Evolutionary conservation across 2,113 vertebrate genomes (phyloP), one percentile per base, ranked within the genome.

Genomic region (Plectropomus leopardus): DNA sequence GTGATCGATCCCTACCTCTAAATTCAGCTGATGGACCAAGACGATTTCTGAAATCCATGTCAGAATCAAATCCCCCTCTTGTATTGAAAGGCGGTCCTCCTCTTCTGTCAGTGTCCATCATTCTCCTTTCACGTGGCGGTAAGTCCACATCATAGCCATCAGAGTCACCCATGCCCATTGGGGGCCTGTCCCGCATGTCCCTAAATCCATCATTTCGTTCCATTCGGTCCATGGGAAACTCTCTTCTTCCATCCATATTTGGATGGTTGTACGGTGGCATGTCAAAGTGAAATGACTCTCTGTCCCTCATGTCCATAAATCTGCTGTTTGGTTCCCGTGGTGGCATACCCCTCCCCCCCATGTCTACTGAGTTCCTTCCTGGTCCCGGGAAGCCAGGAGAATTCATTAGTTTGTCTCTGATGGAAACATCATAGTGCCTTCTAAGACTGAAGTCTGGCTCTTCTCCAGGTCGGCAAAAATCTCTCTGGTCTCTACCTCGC

Each of bases 21-120:
- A 93, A 94, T 82, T 98, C 96, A 88, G 89, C 30, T 2, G 94
- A 75, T 58, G 95, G 93, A 81, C 94, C 95, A 51, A 96, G 95
- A 42, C 95, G 97, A 65, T 96, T 96, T 89, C 96, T 95, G 89
- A 97, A 96, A 91, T 98, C 97, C 92, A 96, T 94, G 89, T 97
- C 93, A 45, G 95, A 95, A 32, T 94, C 90, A 94, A 95, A 96
- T 73, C 90, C 89, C 54, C 91, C 93, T 89, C 94, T 94, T 34
- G 84, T 65, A 84, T 92, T 93, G 42, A 94, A 83, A 15, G 95
- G 89, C 79, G 95, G 94, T 21, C 95, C 89, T 68, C 96, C 95
- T 92, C 96, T 95, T 87, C 93, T 93, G 80, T 97, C 97, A 88
- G 95, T 96, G 88, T 98, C 97, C 91, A 96, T 95, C 91, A 94